A percentile compares a stretch with the other conserved stretches of the same genome.
Evolutionary conservation across 1,140 invertebrate genomes (phyloP).

Genomic region (Tetragonula clypearis): DNA sequence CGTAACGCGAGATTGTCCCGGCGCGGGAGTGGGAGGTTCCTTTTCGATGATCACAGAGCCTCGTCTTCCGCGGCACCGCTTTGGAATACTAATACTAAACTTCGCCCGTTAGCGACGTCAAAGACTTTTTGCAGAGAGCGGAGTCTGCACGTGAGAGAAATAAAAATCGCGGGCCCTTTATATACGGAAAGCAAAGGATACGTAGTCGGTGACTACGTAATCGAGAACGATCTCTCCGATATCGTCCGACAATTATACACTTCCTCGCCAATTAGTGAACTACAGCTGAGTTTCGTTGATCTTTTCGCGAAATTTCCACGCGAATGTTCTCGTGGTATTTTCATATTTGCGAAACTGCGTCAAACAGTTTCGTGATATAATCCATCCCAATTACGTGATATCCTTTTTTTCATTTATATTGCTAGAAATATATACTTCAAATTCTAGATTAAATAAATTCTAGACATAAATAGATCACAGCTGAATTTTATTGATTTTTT

Average conservation of each 20-base stretch:
- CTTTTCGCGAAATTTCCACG: not conserved
- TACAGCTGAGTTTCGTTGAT: not conserved
- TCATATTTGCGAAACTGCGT: too few relatives aligned
- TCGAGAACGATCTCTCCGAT: not conserved
- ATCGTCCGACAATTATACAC: not conserved
- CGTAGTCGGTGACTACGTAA: not conserved
- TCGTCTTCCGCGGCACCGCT: slow-evolving; percentile 31
- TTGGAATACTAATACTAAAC: slow-evolving; percentile 61
- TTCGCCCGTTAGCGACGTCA: slow-evolving; percentile 60
- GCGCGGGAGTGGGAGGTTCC: not conserved
- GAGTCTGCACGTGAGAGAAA: slow-evolving; percentile 54
- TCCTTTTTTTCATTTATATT: too few relatives aligned
- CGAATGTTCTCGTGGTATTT: accelerated
- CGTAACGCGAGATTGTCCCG: slow-evolving; percentile 11
- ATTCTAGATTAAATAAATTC: too few relatives aligned
- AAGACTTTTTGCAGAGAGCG: slow-evolving; percentile 52
- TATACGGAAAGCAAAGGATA: not conserved
- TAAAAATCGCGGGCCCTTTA: slow-evolving; percentile 1
- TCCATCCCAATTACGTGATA: too few relatives aligned
- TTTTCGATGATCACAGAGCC: slow-evolving; percentile 49
- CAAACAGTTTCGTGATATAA: too few relatives aligned
- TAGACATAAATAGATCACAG: too few relatives aligned
- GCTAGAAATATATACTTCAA: too few relatives aligned
- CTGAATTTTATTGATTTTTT: too few relatives aligned
- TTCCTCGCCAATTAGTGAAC: not conserved